Percentiles rank a stretch among this genome's conserved stretches.
Conservation (phyloP, 2,888 invertebrate species). For the Clivina fossor region DNA sequence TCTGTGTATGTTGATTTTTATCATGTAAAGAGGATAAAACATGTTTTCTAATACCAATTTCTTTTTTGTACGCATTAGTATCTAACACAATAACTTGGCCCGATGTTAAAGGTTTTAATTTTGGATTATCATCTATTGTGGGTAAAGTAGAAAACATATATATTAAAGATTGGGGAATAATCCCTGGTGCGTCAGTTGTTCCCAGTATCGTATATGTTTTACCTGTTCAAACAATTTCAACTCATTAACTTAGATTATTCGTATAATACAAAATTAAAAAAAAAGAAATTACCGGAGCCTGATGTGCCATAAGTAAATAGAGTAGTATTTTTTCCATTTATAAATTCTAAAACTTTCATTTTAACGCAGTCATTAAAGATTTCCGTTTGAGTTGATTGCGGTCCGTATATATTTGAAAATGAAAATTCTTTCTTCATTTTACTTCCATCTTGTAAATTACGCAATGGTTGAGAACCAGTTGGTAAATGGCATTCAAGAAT, state of each 20-base stretch:
- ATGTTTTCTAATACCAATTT: slow-evolving; percentile 46
- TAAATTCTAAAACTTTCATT: slow-evolving; percentile 45
- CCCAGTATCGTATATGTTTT: slow-evolving; percentile 55
- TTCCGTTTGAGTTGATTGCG: slow-evolving; percentile 43
- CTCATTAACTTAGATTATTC: background rate
- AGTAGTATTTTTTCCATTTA: slow-evolving; percentile 69
- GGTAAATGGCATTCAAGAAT: slow-evolving; percentile 41
- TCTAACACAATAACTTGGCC: slow-evolving; percentile 50
- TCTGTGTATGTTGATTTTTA: slow-evolving; percentile 39
- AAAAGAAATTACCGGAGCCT: slow-evolving; percentile 78
- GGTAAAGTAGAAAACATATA: slow-evolving; percentile 52
- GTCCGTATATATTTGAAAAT: slow-evolving; percentile 47
- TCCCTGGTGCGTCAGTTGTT: slow-evolving; percentile 60
- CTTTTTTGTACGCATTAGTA: slow-evolving; percentile 47
- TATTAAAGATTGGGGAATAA: slow-evolving; percentile 63
- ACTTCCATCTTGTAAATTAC: slow-evolving; percentile 39
- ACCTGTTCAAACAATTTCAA: no score
- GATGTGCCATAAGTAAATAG: slow-evolving; percentile 87
- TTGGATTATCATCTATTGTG: slow-evolving; percentile 46
- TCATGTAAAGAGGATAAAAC: slow-evolving; percentile 33
- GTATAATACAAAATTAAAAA: background rate
- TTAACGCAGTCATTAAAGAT: slow-evolving; percentile 47
- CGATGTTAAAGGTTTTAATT: slow-evolving; percentile 51
- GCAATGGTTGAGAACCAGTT: slow-evolving; percentile 36
- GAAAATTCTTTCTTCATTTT: slow-evolving; percentile 41